Evolutionary conservation across 2,888 invertebrate species (phyloP), one percentile per base, ranked within the genome.

Genomic region (Coremacera marginata): DNA sequence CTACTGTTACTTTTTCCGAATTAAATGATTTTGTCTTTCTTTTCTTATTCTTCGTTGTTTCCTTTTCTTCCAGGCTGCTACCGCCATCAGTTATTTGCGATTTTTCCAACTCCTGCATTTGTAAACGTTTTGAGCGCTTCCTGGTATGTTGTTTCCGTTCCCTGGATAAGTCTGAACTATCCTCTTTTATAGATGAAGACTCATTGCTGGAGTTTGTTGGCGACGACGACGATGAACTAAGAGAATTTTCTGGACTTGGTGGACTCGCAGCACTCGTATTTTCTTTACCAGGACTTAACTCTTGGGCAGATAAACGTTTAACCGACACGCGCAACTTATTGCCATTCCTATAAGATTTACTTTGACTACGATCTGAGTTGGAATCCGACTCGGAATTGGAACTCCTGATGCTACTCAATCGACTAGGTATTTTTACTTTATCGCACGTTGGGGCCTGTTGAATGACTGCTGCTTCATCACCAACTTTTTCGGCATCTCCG

Each of bases 331-430:
- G 82, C 22, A 86, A 55, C 27, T 83, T 86, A 11, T 79, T 80
- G 51, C 80, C 78, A 5, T 80, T 70, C 14, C 79, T 79, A 55
- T 82, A 80, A 4, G 75, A 68, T 49, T 76, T 82, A 27, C 70
- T 79, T 9, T 27, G 68, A 68, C 81, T 81, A 77, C 25, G 73
- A 34, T 75, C 80, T 5, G 82, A 83, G 31, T 81, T 80, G 22
- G 82, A 81, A 70, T 84, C 83, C 3, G 84, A 85, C 62, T 84
- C 84, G 0, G 82, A 84, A 51, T 84, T 83, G 0, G 82, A 84
- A 51, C 79, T 81, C 31, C 79, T 83, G 8, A 71, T 70, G 25
- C 67, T 72, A n/a, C 60, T 60, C 34, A 9, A 9, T 25, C 68
- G 63, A 34, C 34, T 31, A 2, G 63, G 63, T 27, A 5, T 63